A percentile compares a stretch with the other conserved stretches of the same genome.
Evolutionary conservation across 2,113 vertebrate species (phyloP).

Genomic region (Callipepla californica): DNA sequence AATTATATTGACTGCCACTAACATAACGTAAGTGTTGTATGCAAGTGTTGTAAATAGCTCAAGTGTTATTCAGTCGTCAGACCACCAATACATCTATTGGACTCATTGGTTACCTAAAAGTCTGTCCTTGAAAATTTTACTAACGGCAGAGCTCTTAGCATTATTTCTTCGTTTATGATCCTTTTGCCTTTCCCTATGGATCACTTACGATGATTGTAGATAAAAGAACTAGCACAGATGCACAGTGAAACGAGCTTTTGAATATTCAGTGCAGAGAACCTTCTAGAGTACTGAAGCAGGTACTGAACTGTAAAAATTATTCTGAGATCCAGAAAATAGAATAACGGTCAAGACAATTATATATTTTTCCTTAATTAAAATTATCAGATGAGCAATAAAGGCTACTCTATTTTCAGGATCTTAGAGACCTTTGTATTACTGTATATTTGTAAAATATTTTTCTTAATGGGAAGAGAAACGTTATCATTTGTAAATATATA

Average conservation of each 20-base stretch:
- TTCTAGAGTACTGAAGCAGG: background rate
- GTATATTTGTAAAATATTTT: background rate
- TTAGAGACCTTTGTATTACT: background rate
- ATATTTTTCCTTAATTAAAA: background rate
- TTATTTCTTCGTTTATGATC: slow-evolving; percentile 7
- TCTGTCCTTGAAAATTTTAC: background rate
- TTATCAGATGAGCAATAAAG: background rate
- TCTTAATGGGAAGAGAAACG: background rate
- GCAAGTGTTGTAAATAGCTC: background rate
- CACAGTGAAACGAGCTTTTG: background rate
- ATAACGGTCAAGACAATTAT: background rate
- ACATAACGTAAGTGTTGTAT: background rate
- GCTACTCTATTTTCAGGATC: background rate
- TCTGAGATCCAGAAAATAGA: background rate
- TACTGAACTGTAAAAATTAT: background rate
- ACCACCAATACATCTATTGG: background rate
- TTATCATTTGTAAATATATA: background rate
- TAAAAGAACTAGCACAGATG: background rate
- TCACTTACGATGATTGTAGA: slow-evolving; percentile 32
- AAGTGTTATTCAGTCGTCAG: background rate
- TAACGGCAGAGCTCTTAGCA: background rate
- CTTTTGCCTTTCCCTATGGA: background rate
- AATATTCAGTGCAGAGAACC: slow-evolving; percentile 49
- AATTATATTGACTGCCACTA: background rate
- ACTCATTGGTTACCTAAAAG: background rate